A percentile compares a stretch with the other conserved stretches of the same genome.
Evolutionary conservation across 2,113 vertebrate genomes (phyloP).

Genomic region (Naja naja): DNA sequence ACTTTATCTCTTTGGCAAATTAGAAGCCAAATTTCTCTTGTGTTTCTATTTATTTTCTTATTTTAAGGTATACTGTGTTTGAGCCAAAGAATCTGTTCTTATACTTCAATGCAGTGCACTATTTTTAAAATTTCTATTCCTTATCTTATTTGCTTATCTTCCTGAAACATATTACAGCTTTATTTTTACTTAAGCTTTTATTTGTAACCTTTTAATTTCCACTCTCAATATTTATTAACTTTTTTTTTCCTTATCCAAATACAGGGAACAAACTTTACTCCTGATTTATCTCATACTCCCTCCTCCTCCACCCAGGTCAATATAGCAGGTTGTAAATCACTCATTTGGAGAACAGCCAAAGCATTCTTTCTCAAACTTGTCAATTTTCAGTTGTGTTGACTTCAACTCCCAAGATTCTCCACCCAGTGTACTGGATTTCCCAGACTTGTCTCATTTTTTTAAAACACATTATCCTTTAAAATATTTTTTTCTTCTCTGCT

Average conservation of each 20-base stretch:
- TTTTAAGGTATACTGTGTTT: not conserved
- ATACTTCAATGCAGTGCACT: not conserved
- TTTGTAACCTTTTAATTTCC: not conserved
- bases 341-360: not conserved
- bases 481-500: not conserved
- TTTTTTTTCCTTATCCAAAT: not conserved
- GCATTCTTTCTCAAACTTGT: not conserved
- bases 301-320: not conserved
- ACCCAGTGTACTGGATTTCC: not conserved
- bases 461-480: not conserved
- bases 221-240: not conserved
- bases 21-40: not conserved
- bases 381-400: not conserved
- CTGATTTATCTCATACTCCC: not conserved
- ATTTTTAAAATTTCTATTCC: not conserved
- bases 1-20: not conserved
- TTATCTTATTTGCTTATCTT: not conserved
- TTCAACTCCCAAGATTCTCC: not conserved
- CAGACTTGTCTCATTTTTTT: not conserved
- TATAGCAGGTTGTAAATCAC: not conserved
- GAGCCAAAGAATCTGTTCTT: not conserved
- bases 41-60: not conserved
- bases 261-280: not conserved
- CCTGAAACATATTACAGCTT: not conserved
- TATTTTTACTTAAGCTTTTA: not conserved